Evolutionary conservation across 2,797 vertebrate species (phyloP), one percentile per base, ranked within the genome.

Genomic region (Brachyrhaphis roseni): DNA sequence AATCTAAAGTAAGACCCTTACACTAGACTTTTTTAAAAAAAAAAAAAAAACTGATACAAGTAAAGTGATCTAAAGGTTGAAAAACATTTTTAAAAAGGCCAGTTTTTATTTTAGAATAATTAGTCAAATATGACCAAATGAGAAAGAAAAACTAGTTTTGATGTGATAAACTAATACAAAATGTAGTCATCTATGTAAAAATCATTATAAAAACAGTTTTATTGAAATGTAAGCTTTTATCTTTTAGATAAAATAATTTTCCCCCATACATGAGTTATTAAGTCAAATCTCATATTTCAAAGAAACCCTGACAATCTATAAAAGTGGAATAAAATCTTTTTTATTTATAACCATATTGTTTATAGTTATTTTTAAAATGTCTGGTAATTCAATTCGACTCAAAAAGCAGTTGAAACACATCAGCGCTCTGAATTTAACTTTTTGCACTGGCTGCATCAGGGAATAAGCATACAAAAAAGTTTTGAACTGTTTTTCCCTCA

Each of bases 341-440:
- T 55, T 53, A 62, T 64, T 64, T 64, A 8, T 16, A 31, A 18
- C 31, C 59, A 20, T 20, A 10, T 64, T 36, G 31, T 20, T 20
- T 36, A 4, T 36, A 34, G 34, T 34, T 34, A 34, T 34, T 34
- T 1, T 34, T 34, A 34, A 34, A 34, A 34, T 34, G 34, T 34
- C 64, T 4, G 36, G 18, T 18, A 16, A 15, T 34, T 16, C 2
- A 36, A 16, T 36, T 39, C 0, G 3, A 3, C 7, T 66, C 28
- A 28, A 55, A 70, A 70, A 57, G 34, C 0, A 18, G 8, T 31
- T 5, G 11, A 55, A 34, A 46, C 7, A 31, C 41, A 23, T 51
- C 20, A 23, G 20, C 6, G 1, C 45, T 51, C 20, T 23, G 8
- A 51, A 8, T 51, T 0, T 8, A 51, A 51, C 49, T 23, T 51